A percentile compares a stretch with the other conserved stretches of the same genome.
These are phyloP conservation scores for Sclerodermus sp. DNA, from an alignment of 2,888 invertebrate genomes.

Conservation along the genomic window DNA sequence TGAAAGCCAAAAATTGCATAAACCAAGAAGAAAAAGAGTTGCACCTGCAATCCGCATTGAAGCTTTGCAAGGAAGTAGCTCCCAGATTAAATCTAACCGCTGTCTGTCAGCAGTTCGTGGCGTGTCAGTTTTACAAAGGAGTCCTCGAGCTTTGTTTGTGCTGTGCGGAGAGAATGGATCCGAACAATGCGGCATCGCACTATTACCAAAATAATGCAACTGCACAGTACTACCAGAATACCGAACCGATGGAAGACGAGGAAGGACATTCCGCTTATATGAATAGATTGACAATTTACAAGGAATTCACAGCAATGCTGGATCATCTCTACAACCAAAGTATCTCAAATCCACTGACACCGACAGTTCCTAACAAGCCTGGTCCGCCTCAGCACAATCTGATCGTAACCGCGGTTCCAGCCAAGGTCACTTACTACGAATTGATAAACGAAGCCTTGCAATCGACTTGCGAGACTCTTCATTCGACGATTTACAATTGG, in stretches of 20 bases:
- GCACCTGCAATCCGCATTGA: conserved; percentile 71
- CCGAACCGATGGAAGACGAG: conserved; percentile 74
- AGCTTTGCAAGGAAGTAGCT: conserved; percentile 86
- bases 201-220: conserved; percentile 81
- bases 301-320: conserved; percentile 78
- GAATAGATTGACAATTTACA: conserved; percentile 82
- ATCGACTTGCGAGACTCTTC: conserved; percentile 82
- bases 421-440: conserved; percentile 54
- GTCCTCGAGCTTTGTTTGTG: conserved; percentile 85
- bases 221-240: conserved; percentile 82
- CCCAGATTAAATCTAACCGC: conserved; percentile 82
- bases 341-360: conserved; percentile 56
- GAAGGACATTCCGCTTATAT: conserved; percentile 77
- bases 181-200: conserved; percentile 83
- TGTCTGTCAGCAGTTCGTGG: conserved; percentile 82
- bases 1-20: conserved; percentile 75
- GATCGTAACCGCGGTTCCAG: no score
- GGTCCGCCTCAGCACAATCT: conserved; percentile 18
- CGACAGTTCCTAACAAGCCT: conserved; percentile 56
- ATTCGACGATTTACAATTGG: conserved; percentile 93
- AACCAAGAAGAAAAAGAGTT: conserved; percentile 77
- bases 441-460: conserved; percentile 71
- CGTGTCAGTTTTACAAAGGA: conserved; percentile 81
- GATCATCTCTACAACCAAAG: conserved; percentile 70
- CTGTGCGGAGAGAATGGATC: conserved; percentile 86